Conservation (phyloP, 2,113 vertebrate genomes). For the Talpa occidentalis region DNA sequence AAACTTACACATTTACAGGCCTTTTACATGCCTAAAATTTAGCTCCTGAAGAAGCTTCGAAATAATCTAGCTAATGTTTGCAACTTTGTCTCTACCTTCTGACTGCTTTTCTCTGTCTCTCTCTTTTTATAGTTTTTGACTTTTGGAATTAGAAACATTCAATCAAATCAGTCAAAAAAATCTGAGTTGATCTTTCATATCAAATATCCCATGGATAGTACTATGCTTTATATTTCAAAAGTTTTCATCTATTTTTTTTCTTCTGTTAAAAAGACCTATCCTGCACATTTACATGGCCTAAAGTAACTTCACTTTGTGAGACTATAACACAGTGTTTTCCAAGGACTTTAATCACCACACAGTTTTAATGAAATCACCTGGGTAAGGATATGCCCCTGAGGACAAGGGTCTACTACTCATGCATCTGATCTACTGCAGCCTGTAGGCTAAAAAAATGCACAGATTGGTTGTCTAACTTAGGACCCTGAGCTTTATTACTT, state of each 20-base stretch:
- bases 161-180: neutral
- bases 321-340: neutral
- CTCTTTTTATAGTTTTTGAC: neutral
- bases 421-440: neutral
- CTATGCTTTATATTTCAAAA: neutral
- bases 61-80: slow-evolving; percentile 11
- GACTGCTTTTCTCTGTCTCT: neutral
- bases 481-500: neutral
- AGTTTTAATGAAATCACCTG: neutral
- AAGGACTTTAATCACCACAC: neutral
- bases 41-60: neutral
- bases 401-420: neutral
- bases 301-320: neutral
- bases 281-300: neutral
- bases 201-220: neutral
- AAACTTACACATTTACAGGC: neutral
- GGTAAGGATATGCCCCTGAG: neutral
- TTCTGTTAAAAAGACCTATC: neutral
- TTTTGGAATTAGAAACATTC: slow-evolving; percentile 17
- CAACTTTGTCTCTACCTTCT: neutral
- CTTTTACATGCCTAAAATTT: neutral
- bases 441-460: neutral
- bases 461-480: neutral
- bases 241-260: neutral
- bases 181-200: neutral